phyloP scores from a whole-genome alignment of 2,888 invertebrate genomes.

The Philopedon plagiatum region DNA sequence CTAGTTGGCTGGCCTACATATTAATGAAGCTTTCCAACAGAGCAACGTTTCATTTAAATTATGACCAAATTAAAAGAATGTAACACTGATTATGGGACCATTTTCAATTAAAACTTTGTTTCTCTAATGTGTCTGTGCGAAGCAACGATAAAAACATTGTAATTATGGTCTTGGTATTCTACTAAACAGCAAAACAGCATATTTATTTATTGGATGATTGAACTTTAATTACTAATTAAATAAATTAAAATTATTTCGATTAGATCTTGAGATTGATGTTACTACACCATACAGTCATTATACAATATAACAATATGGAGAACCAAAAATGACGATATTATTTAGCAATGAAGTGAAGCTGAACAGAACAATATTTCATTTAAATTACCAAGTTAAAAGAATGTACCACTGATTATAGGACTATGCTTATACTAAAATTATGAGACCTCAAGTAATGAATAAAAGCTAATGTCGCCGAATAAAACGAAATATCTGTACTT shows the following conservation, averaged over 20 bases:
- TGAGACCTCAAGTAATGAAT: conserved; percentile 14
- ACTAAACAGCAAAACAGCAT: conserved; percentile 4
- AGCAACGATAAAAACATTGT: conserved; percentile 23
- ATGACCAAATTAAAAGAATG: conserved; percentile 42
- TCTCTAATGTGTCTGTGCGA: conserved; percentile 24
- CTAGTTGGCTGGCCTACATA: conserved; percentile 49
- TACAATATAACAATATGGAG: no score
- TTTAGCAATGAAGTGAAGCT: no score
- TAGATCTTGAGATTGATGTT: background rate
- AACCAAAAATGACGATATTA: no score
- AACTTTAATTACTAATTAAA: conserved; percentile 13
- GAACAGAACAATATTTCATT: conserved; percentile 34
- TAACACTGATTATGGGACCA: conserved; percentile 34
- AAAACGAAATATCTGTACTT: conserved; percentile 1
- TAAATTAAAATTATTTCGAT: background rate
- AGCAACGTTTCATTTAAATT: conserved; percentile 41
- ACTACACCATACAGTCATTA: background rate
- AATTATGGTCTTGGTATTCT: conserved; percentile 9
- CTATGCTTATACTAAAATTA: conserved; percentile 35
- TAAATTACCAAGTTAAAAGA: conserved; percentile 44
- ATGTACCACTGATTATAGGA: conserved; percentile 34
- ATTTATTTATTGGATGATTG: conserved; percentile 20
- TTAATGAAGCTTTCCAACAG: conserved; percentile 41
- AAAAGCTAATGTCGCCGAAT: background rate
- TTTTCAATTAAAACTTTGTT: conserved; percentile 39